Conservation (phyloP, 2,888 invertebrate species). For the Gymnosoma rotundatum region DNA sequence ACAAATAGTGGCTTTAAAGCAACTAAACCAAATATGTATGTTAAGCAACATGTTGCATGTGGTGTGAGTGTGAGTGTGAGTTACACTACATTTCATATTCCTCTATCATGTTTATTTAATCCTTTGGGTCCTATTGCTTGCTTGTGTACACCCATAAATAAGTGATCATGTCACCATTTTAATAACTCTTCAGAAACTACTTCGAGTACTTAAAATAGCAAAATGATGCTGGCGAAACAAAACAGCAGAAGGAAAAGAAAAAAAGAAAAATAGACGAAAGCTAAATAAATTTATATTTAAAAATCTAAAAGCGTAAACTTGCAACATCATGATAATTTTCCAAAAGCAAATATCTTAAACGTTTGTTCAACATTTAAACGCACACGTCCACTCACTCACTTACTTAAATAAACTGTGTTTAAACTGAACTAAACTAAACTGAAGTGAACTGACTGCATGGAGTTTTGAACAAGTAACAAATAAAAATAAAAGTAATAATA, state of each 20-base stretch:
- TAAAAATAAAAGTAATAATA: not conserved
- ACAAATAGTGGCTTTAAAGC: conserved; percentile 2
- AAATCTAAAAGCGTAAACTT: conserved; percentile 66
- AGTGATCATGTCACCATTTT: conserved; percentile 71
- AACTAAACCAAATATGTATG: conserved; percentile 30
- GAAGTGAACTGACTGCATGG: conserved; percentile 3
- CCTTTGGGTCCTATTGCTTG: conserved; percentile 69
- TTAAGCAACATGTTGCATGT: not conserved
- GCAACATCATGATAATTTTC: conserved; percentile 73
- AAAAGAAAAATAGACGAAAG: conserved; percentile 23
- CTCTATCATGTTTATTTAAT: conserved; percentile 52
- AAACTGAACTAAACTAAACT: conserved; percentile 13
- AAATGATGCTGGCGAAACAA: conserved; percentile 11
- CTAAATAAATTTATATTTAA: conserved; percentile 38
- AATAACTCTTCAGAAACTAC: conserved; percentile 68
- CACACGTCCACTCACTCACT: conserved; percentile 40
- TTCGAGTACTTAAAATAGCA: conserved; percentile 42
- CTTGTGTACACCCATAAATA: conserved; percentile 68
- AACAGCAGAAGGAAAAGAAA: not conserved
- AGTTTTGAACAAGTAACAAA: conserved; percentile 8
- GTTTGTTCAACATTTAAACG: conserved; percentile 65
- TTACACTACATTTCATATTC: conserved; percentile 6
- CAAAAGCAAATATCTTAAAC: conserved; percentile 66
- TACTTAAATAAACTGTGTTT: conserved; percentile 3
- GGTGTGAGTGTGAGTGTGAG: not conserved